Conservation (phyloP, 2,888 invertebrate species). For the Chironomus tentans region DNA sequence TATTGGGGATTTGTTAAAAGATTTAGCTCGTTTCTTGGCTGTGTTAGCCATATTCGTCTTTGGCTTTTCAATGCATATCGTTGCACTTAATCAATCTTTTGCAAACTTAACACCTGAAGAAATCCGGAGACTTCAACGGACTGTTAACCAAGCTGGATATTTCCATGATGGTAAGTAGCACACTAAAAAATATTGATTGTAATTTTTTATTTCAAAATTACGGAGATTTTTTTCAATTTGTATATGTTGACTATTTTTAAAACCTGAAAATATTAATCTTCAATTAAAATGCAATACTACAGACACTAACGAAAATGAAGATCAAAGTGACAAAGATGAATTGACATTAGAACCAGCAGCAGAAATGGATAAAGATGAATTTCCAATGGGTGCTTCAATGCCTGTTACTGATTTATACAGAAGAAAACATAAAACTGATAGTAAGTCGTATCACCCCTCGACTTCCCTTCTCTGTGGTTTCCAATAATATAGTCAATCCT, state of each 20-base stretch:
- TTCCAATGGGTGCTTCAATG: constrained; percentile 17
- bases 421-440: constrained; percentile 55
- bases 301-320: not conserved
- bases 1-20: constrained; percentile 90
- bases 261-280: not conserved
- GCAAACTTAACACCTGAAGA: constrained; percentile 56
- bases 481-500: not conserved
- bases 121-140: constrained; percentile 49
- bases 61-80: constrained; percentile 95
- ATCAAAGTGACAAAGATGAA: constrained; percentile 11
- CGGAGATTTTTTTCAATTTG: not conserved
- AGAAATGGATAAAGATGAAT: constrained; percentile 6
- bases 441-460: constrained; percentile 44
- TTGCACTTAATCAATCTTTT: constrained; percentile 92
- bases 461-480: not conserved
- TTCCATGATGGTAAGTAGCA: constrained; percentile 67
- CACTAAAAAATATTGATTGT: not conserved
- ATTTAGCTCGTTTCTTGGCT: constrained; percentile 91
- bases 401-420: constrained; percentile 45
- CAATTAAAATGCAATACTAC: not conserved
- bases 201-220: not conserved
- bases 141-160: constrained; percentile 44
- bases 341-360: constrained; percentile 18
- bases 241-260: not conserved
- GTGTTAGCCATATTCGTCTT: constrained; percentile 96